A percentile compares a stretch with the other conserved stretches of the same genome.
These are phyloP conservation scores for Octodon degus DNA, from an alignment of 2,113 vertebrate genomes.

Conservation along the genomic window DNA sequence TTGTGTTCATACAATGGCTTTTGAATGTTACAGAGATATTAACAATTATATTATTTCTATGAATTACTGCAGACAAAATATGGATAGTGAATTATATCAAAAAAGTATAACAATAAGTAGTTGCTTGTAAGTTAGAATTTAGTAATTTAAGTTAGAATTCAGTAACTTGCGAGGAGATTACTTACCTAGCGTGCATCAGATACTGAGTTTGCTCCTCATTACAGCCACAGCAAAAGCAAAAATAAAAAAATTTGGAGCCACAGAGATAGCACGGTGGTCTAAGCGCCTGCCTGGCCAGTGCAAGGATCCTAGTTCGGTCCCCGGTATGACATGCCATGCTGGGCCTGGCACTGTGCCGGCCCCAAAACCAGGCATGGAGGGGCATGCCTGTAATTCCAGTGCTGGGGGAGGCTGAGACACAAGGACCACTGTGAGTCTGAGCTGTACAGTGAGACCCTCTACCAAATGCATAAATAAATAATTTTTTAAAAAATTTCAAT, in stretches of 20 bases:
- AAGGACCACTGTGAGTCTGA: no score
- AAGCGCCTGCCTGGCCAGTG: no score
- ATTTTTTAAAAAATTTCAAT: not conserved
- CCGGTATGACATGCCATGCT: no score
- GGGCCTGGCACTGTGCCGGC: no score
- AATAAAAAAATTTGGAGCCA: not conserved
- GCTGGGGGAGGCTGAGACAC: no score
- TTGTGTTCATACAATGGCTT: not conserved
- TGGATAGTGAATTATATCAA: not conserved
- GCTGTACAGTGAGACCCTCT: no score
- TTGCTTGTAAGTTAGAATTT: conserved; percentile 25
- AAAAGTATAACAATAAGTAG: conserved; percentile 37
- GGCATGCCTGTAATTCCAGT: no score
- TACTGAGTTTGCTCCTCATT: not conserved
- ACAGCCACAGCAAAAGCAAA: not conserved
- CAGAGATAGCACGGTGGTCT: no score
- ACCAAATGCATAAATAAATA: no score
- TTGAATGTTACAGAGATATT: not conserved
- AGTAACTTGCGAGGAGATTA: not conserved
- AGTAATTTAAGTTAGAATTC: not conserved
- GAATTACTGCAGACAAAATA: not conserved
- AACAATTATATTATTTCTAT: not conserved
- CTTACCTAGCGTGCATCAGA: not conserved
- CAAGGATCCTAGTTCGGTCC: no score
- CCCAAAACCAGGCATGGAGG: no score